Evolutionary conservation across 2,797 vertebrate species (phyloP).

Genomic region (Ctenopoma multispine): DNA sequence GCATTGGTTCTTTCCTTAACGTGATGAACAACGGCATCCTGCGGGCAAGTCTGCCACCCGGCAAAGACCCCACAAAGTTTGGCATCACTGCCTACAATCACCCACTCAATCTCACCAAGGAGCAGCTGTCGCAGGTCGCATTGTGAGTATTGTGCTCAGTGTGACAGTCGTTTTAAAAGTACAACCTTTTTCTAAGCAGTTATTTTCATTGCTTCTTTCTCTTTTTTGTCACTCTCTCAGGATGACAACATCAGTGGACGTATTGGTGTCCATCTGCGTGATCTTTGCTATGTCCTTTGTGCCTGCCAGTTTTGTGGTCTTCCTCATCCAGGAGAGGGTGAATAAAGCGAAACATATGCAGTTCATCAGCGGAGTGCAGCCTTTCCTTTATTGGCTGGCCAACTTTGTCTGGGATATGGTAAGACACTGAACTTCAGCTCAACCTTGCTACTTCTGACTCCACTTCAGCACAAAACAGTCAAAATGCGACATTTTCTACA

Average conservation of each 20-base stretch:
- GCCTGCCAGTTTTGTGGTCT: slow-evolving; percentile 95
- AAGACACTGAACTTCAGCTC: slow-evolving; percentile 56
- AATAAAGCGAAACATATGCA: slow-evolving; percentile 98
- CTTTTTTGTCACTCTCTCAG: slow-evolving; percentile 72
- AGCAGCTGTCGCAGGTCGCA: slow-evolving; percentile 97
- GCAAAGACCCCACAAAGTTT: slow-evolving; percentile 86
- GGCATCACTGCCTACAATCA: slow-evolving; percentile 95
- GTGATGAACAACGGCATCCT: slow-evolving; percentile 98
- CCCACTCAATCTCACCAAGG: slow-evolving; percentile 97
- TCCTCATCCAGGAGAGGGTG: slow-evolving; percentile 97
- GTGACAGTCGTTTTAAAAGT: background rate
- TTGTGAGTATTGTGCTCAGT: slow-evolving; percentile 85
- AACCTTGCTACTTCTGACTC: background rate
- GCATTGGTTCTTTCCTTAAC: slow-evolving; percentile 93
- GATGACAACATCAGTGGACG: slow-evolving; percentile 98
- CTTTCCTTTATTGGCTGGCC: slow-evolving; percentile 95
- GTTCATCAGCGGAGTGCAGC: slow-evolving; percentile 97
- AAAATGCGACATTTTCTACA: background rate
- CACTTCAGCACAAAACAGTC: background rate
- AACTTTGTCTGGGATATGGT: slow-evolving; percentile 99
- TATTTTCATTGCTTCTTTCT: background rate
- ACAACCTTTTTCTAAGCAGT: accelerated
- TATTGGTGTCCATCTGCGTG: slow-evolving; percentile 94
- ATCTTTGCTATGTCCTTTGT: slow-evolving; percentile 97
- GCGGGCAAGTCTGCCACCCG: slow-evolving; percentile 87